phyloP scores from a whole-genome alignment of 2,113 vertebrate species.

The Ariopsis seemanni region DNA sequence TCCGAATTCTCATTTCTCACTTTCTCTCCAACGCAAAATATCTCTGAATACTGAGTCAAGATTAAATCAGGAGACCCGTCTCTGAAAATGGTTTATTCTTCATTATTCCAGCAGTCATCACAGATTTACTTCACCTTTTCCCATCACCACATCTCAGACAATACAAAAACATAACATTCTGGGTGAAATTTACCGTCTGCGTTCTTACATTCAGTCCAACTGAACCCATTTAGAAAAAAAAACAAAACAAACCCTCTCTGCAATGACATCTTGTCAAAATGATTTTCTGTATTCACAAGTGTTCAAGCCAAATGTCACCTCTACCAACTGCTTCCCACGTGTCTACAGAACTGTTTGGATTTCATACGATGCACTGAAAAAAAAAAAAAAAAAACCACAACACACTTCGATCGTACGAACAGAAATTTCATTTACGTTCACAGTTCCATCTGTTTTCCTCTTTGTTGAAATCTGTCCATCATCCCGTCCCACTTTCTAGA shows the following conservation, averaged over 20 bases:
- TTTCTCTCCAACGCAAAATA: neutral
- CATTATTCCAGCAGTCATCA: slow-evolving; percentile 17
- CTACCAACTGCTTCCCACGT: neutral
- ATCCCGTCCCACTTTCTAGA: neutral
- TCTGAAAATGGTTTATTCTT: slow-evolving; percentile 25
- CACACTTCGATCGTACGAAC: neutral
- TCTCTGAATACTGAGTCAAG: neutral
- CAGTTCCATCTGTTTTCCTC: neutral
- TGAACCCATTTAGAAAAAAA: neutral
- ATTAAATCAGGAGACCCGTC: neutral
- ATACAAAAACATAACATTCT: neutral
- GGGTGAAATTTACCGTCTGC: neutral
- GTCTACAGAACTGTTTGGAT: neutral
- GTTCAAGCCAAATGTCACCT: slow-evolving; percentile 5
- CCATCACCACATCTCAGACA: neutral
- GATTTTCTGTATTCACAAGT: neutral
- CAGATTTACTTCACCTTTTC: slow-evolving; percentile 7
- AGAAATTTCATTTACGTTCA: neutral
- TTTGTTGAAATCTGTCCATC: neutral
- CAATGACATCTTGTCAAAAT: neutral
- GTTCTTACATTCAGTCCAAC: slow-evolving; percentile 2
- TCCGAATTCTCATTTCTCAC: neutral
- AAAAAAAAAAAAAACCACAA: too few species aligned
- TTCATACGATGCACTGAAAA: neutral
- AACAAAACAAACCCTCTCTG: neutral